phyloP scores from a whole-genome alignment of 2,888 invertebrate genomes.

The Macrosoma leucophasiata region DNA sequence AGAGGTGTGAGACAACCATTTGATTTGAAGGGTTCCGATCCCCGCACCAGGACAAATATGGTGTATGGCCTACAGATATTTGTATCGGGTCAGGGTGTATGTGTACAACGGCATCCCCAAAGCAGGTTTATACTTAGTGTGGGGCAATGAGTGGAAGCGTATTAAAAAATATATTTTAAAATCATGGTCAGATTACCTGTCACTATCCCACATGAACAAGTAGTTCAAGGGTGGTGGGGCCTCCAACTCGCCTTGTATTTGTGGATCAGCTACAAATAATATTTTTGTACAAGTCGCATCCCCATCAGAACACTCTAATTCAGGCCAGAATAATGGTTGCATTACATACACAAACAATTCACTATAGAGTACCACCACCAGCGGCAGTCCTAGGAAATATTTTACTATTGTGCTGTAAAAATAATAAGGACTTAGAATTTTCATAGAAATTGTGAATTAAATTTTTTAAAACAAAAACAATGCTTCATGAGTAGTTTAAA shows the following conservation, averaged over 20 bases:
- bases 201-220: slow-evolving; percentile 90
- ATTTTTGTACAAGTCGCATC: slow-evolving; percentile 76
- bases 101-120: too few relatives aligned
- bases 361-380: slow-evolving; percentile 61
- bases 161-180: slow-evolving; percentile 1
- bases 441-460: too few relatives aligned
- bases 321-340: slow-evolving; percentile 57
- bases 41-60: too few relatives aligned
- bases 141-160: too few relatives aligned
- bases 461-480: not conserved
- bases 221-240: slow-evolving; percentile 81
- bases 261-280: slow-evolving; percentile 92
- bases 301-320: slow-evolving; percentile 58
- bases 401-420: slow-evolving; percentile 47
- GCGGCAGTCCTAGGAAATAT: slow-evolving; percentile 40
- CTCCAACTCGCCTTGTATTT: slow-evolving; percentile 88
- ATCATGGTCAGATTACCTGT: slow-evolving; percentile 84
- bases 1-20: too few relatives aligned
- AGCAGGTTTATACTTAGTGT: too few relatives aligned
- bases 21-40: too few relatives aligned
- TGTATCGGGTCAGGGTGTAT: too few relatives aligned
- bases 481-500: not conserved
- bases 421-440: too few relatives aligned
- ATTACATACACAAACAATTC: slow-evolving; percentile 73
- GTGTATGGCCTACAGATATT: too few relatives aligned